Evolutionary conservation across 2,888 invertebrate genomes (phyloP), one percentile per base, ranked within the genome.

Genomic region (Noctua comes): DNA sequence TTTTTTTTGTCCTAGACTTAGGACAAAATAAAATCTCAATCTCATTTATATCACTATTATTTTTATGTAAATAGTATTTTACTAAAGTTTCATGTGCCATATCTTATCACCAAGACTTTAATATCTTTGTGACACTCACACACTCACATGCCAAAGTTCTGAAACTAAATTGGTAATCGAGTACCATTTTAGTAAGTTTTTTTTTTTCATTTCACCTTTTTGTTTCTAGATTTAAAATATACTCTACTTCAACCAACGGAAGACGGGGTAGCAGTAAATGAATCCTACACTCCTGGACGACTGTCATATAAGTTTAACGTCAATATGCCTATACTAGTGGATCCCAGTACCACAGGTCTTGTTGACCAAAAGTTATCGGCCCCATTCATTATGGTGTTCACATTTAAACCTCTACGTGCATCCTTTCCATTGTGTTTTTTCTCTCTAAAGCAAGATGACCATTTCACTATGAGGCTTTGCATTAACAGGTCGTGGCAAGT

Each of bases 301-400:
- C 36, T 21, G 16, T 73, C 69, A 27, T 70, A 59, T 13, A 40
- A 66, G 31, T 62, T 82, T 11, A 43, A 7, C 1, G 68, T 16
- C 10, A 54, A 36, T 5, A 16, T 48, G 1, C 27, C 76, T 3
- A n/a, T 62, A 6, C 27, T 27, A 27, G 59, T 76, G 7, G 46
- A 82, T 31, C 18, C 64, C 7, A 6, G 8, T 2, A 0, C 16
- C 5, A 46, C 43, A 31, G 62, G 36, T 6, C 36, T 76, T 7
- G 6, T 80, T 5, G 54, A 86, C 1, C 80, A 77, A 48, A 85
- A 13, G 27, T 57, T 95, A 18, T 75, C 86, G 10, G 85, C 85
- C 70, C 93, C 93, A 4, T 93, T 93, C 66, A 87, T 93, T n/a
- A 84, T 96, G 65, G 88, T 89, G 31, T 82, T 92, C 1, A 83